Evolutionary conservation across 2,113 vertebrate species (phyloP).

Genomic region (Ptilorrhoa leucosticta): DNA sequence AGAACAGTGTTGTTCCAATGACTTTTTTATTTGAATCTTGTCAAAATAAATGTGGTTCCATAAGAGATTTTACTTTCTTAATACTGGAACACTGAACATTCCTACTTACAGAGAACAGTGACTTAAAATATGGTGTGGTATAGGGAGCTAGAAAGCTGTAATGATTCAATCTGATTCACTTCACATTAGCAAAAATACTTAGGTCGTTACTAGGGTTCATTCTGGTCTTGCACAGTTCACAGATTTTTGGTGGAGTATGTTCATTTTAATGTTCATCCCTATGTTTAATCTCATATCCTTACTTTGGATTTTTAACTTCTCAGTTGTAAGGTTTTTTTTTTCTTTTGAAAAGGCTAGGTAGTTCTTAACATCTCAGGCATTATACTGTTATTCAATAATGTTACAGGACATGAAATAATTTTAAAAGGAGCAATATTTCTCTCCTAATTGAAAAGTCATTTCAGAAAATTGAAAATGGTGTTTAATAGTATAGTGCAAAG

Average conservation of each 20-base stretch:
- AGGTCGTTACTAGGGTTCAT: neutral
- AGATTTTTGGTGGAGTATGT: neutral
- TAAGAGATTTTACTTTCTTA: neutral
- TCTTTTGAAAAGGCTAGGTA: neutral
- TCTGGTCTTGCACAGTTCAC: neutral
- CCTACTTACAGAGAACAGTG: neutral
- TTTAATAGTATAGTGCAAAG: neutral
- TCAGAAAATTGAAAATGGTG: neutral
- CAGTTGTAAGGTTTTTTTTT: neutral
- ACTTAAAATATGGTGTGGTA: neutral
- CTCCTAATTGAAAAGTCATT: neutral
- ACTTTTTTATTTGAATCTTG: neutral
- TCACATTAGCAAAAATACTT: neutral
- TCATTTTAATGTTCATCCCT: neutral
- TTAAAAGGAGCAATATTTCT: neutral
- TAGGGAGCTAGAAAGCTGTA: neutral
- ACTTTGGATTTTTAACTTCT: neutral
- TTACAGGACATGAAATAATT: neutral
- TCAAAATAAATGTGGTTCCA: neutral
- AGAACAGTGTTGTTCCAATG: neutral
- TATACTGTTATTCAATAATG: neutral
- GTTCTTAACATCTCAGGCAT: neutral
- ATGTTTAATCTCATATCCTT: neutral
- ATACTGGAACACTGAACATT: neutral
- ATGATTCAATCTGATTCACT: neutral